Percentiles rank a stretch among this genome's conserved stretches.
These are phyloP conservation scores for Ashinkailepas kermadecensis DNA, from an alignment of 2,888 invertebrate genomes.

Conservation along the genomic window DNA sequence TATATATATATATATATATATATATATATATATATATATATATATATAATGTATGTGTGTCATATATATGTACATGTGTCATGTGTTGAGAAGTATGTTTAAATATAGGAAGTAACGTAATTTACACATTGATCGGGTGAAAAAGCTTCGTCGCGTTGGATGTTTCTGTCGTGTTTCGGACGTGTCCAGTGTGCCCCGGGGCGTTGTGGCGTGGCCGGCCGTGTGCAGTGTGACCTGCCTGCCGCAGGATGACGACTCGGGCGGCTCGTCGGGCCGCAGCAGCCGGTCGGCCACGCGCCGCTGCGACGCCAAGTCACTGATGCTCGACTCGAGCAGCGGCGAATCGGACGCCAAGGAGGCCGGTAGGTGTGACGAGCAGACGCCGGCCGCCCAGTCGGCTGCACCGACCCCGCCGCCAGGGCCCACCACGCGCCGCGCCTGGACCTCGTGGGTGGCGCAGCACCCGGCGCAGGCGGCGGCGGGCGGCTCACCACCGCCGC, in stretches of 20 bases:
- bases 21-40: too few species aligned
- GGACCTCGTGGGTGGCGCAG: slow-evolving; percentile 58
- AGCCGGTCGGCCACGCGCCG: slow-evolving; percentile 14
- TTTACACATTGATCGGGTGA: too few species aligned
- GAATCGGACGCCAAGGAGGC: slow-evolving; percentile 15
- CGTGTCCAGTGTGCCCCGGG: too few species aligned
- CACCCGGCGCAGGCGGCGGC: slow-evolving; percentile 25
- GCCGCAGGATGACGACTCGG: slow-evolving; percentile 19
- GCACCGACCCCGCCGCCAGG: slow-evolving; percentile 43
- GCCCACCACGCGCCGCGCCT: slow-evolving; percentile 63
- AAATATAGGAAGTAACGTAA: too few species aligned
- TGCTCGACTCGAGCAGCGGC: slow-evolving; percentile 4
- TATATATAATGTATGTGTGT: too few species aligned
- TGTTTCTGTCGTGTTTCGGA: too few species aligned
- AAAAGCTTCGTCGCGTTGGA: too few species aligned
- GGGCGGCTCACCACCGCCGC: slow-evolving; percentile 30
- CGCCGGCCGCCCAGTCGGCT: background rate
- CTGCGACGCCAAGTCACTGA: slow-evolving; percentile 15
- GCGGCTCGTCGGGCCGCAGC: slow-evolving; percentile 24
- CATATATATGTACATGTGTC: too few species aligned
- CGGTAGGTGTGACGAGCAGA: slow-evolving; percentile 16
- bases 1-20: too few species aligned
- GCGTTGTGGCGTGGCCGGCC: too few species aligned
- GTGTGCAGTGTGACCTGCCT: background rate
- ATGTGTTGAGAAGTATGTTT: too few species aligned